These are phyloP conservation scores for Suillia variegata DNA, from an alignment of 2,888 invertebrate species.

Conservation along the genomic window DNA sequence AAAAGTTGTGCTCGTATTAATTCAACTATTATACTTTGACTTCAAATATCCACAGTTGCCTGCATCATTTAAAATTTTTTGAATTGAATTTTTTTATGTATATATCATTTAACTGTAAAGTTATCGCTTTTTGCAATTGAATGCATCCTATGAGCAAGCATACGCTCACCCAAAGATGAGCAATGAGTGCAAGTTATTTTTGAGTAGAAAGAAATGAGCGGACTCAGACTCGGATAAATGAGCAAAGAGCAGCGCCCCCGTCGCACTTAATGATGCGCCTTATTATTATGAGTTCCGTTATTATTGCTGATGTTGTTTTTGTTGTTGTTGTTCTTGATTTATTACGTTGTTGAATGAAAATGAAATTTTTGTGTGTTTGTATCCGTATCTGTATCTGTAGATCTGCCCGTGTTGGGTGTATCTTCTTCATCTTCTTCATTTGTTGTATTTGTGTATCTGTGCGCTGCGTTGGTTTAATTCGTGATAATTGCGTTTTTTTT, in stretches of 20 bases:
- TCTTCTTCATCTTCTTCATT: too few species aligned
- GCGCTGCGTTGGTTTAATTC: conserved; percentile 19
- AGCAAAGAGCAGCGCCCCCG: too few species aligned
- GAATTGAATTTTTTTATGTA: too few species aligned
- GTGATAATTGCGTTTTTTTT: conserved; percentile 26
- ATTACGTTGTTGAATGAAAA: background rate
- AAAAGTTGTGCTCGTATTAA: too few species aligned
- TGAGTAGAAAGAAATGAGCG: background rate
- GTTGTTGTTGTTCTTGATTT: background rate
- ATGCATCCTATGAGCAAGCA: too few species aligned
- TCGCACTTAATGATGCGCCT: background rate
- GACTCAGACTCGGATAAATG: too few species aligned
- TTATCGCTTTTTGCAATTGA: too few species aligned
- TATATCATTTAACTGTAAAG: too few species aligned
- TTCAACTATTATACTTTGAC: too few species aligned
- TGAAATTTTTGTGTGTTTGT: background rate
- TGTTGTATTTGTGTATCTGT: background rate
- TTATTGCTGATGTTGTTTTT: background rate
- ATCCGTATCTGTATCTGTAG: background rate
- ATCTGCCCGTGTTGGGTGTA: background rate
- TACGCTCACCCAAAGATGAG: too few species aligned
- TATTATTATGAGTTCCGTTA: background rate
- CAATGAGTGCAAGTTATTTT: background rate
- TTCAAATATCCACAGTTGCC: too few species aligned
- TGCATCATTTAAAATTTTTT: too few species aligned